Percentiles rank a stretch among this genome's conserved stretches.
Evolutionary conservation across 2,797 vertebrate species (phyloP).

Genomic region (Margarornis squamiger): DNA sequence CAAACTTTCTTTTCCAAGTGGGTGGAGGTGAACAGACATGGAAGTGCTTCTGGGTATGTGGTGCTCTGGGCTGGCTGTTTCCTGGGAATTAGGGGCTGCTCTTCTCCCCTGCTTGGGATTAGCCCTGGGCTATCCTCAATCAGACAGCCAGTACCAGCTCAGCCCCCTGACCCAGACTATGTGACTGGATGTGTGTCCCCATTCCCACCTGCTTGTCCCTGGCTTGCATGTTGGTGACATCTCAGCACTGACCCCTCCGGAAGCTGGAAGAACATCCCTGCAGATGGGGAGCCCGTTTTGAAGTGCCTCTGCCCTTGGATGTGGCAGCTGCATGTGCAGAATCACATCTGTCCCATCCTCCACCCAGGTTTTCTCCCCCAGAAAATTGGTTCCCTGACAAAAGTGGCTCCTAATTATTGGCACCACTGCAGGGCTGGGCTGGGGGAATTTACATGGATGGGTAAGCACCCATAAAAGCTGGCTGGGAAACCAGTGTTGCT

Average conservation of each 20-base stretch:
- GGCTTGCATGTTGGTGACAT: rapidly evolving
- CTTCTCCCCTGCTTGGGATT: neutral
- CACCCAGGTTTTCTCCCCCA: neutral
- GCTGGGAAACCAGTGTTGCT: slow-evolving; percentile 37
- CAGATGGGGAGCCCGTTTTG: neutral
- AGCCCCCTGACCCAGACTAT: neutral
- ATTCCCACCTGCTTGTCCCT: neutral
- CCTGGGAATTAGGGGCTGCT: neutral
- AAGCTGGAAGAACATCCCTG: neutral
- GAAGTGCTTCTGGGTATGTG: neutral
- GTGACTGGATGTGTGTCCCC: neutral
- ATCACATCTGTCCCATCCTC: neutral
- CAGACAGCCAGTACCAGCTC: rapidly evolving
- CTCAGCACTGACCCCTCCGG: neutral
- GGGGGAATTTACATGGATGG: slow-evolving; percentile 81
- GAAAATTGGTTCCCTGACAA: slow-evolving; percentile 70
- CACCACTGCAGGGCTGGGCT: slow-evolving; percentile 73
- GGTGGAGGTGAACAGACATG: neutral
- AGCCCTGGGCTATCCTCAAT: neutral
- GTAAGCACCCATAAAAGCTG: slow-evolving; percentile 84
- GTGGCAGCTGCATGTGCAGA: neutral
- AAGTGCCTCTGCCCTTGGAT: neutral
- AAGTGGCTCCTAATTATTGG: slow-evolving; percentile 62
- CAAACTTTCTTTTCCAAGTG: neutral
- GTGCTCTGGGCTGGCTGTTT: neutral